These are phyloP conservation scores for Rhabdornis inornatus DNA, from an alignment of 2,113 vertebrate species.

Conservation along the genomic window DNA sequence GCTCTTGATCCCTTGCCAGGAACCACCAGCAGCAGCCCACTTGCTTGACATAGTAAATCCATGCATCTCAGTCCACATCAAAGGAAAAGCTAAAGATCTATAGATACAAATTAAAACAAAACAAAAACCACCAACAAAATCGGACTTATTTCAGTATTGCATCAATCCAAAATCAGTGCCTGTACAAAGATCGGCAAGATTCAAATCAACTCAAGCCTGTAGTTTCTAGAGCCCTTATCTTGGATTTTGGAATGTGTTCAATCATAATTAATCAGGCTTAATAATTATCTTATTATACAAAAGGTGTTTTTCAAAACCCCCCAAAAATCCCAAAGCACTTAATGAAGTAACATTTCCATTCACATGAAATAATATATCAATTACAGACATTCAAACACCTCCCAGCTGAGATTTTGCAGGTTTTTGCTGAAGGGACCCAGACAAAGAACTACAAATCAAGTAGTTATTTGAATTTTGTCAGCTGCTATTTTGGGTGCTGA, in stretches of 20 bases:
- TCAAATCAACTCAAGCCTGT: background rate
- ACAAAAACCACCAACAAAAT: background rate
- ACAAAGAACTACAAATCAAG: background rate
- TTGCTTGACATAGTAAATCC: background rate
- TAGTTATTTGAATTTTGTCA: background rate
- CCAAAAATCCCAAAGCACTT: background rate
- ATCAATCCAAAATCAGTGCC: background rate
- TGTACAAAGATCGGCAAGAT: background rate
- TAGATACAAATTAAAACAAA: background rate
- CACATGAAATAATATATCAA: background rate
- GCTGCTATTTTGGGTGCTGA: rapidly evolving
- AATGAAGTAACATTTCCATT: background rate
- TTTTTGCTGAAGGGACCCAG: background rate
- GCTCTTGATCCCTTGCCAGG: background rate
- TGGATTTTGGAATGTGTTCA: background rate
- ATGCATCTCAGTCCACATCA: background rate
- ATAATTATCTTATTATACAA: background rate
- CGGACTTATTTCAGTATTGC: background rate
- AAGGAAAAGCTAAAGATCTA: background rate
- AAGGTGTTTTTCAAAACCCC: background rate
- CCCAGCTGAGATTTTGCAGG: background rate
- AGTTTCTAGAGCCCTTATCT: background rate
- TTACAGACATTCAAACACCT: background rate
- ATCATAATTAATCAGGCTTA: background rate
- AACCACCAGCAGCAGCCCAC: background rate